These are phyloP conservation scores for Pseudorectes ferrugineus DNA, from an alignment of 2,113 vertebrate species.

Conservation along the genomic window DNA sequence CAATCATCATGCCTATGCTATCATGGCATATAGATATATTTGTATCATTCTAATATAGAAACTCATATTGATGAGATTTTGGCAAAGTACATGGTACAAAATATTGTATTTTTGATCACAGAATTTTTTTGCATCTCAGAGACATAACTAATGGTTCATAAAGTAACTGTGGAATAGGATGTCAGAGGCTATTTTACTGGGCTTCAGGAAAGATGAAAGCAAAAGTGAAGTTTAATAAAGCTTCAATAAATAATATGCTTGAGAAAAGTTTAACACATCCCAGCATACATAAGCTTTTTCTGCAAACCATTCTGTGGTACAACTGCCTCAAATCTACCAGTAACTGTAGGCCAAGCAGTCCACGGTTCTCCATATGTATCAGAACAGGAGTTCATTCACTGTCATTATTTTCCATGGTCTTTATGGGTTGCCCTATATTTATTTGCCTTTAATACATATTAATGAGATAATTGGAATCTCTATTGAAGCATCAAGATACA, in stretches of 20 bases:
- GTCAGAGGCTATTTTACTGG: background rate
- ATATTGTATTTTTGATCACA: background rate
- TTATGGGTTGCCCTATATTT: background rate
- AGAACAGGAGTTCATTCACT: background rate
- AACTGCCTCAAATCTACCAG: background rate
- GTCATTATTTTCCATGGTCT: background rate
- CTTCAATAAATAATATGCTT: background rate
- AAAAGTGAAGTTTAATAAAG: background rate
- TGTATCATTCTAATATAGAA: background rate
- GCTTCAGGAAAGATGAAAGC: background rate
- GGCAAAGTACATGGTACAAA: background rate
- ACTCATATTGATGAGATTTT: background rate
- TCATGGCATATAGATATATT: background rate
- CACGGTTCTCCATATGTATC: background rate
- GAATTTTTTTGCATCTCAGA: background rate
- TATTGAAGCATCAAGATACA: background rate
- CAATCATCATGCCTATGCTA: background rate
- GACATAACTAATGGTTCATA: background rate
- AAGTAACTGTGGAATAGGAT: background rate
- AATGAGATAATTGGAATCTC: background rate
- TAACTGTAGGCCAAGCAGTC: background rate
- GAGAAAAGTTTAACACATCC: background rate
- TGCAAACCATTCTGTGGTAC: background rate
- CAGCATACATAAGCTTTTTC: background rate
- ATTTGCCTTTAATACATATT: background rate